These are phyloP conservation scores for Melanchra persicariae DNA, from an alignment of 2,888 invertebrate species.

Conservation along the genomic window DNA sequence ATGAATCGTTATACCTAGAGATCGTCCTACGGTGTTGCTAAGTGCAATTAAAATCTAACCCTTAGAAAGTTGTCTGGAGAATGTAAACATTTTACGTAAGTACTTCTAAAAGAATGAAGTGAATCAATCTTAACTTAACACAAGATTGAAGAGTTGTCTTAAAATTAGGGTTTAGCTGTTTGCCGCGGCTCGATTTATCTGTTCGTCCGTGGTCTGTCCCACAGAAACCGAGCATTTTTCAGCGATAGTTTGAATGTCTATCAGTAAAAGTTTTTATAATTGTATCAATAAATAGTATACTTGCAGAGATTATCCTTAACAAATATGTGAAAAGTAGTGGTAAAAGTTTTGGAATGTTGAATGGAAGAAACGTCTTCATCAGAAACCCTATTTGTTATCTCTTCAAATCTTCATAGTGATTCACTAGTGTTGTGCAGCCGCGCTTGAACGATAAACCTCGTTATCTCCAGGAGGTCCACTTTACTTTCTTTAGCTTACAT, in stretches of 20 bases:
- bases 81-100: not conserved
- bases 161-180: too few relatives aligned
- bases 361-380: not conserved
- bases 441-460: slow-evolving; percentile 42
- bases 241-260: too few relatives aligned
- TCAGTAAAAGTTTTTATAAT: too few relatives aligned
- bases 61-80: not conserved
- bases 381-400: not conserved
- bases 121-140: too few relatives aligned
- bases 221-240: too few relatives aligned
- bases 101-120: not conserved
- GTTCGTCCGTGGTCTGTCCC: too few relatives aligned
- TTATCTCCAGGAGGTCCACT: slow-evolving; percentile 57
- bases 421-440: slow-evolving; percentile 12
- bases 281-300: too few relatives aligned
- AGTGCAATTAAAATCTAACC: not conserved
- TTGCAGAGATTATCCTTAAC: too few relatives aligned
- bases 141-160: too few relatives aligned
- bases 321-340: too few relatives aligned
- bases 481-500: slow-evolving; percentile 29
- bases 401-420: slow-evolving; percentile 13
- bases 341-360: too few relatives aligned
- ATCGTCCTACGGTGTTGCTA: not conserved
- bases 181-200: too few relatives aligned
- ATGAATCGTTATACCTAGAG: not conserved